A percentile compares a stretch with the other conserved stretches of the same genome.
Evolutionary conservation across 2,888 invertebrate genomes (phyloP).

Genomic region (Trichopoda pennipes): DNA sequence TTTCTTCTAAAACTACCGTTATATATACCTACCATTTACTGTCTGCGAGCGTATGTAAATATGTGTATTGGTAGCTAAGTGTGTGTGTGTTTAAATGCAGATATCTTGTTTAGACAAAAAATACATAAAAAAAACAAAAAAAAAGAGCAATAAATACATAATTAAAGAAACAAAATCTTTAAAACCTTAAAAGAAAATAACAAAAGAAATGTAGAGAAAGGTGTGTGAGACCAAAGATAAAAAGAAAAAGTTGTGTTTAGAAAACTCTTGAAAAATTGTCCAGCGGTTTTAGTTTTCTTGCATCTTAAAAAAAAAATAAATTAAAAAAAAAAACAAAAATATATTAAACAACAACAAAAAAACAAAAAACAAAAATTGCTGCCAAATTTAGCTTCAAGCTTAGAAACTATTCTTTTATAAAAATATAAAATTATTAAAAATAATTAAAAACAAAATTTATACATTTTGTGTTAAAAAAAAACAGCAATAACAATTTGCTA

Average conservation of each 20-base stretch:
- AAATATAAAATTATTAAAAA: not conserved
- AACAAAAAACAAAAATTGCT: not conserved
- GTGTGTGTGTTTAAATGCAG: constrained; percentile 1
- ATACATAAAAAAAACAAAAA: constrained; percentile 3
- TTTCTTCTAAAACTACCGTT: constrained; percentile 20
- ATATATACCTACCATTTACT: not conserved
- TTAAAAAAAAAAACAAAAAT: no score
- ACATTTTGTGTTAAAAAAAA: no score
- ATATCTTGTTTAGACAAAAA: not conserved
- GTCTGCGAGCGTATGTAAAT: constrained; percentile 3
- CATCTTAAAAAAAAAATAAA: not conserved
- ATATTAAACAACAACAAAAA: no score
- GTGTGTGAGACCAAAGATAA: not conserved
- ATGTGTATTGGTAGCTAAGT: not conserved
- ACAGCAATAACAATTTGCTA: not conserved
- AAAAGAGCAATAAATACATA: not conserved
- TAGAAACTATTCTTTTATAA: not conserved
- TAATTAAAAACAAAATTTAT: no score
- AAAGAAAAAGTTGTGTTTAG: not conserved
- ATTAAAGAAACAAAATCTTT: constrained; percentile 12
- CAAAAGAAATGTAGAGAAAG: not conserved
- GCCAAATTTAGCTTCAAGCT: not conserved
- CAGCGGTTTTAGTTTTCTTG: not conserved
- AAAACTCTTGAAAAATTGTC: not conserved
- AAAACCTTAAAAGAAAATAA: not conserved